Evolutionary conservation across 2,113 vertebrate genomes (phyloP).

Genomic region (Alouatta palliata): DNA sequence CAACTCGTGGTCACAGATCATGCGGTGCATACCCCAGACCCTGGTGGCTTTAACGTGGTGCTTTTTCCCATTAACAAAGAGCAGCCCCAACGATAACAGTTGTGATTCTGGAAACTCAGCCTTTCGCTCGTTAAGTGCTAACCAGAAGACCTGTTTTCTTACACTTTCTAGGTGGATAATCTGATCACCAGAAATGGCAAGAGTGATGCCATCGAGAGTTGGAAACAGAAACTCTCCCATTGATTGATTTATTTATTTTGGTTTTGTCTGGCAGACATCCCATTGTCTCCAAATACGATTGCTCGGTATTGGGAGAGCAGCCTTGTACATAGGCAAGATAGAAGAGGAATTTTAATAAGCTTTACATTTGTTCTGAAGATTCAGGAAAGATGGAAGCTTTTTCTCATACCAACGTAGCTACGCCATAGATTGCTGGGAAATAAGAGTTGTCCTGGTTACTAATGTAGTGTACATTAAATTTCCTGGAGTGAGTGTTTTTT

Average conservation of each 20-base stretch:
- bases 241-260: neutral
- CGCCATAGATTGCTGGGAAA: slow-evolving; percentile 24
- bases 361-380: slow-evolving; percentile 20
- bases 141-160: neutral
- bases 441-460: slow-evolving; percentile 53
- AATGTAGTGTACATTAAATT: slow-evolving; percentile 44
- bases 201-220: neutral
- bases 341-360: slow-evolving; percentile 63
- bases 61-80: neutral
- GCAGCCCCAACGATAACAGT: neutral
- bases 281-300: slow-evolving; percentile 33
- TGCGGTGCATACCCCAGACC: accelerated
- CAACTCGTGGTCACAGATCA: neutral
- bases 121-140: neutral
- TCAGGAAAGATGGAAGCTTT: slow-evolving; percentile 5
- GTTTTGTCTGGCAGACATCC: slow-evolving; percentile 21
- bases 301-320: neutral
- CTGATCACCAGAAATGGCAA: neutral
- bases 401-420: slow-evolving; percentile 14
- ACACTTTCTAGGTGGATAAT: slow-evolving; percentile 10
- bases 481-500: neutral
- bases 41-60: neutral
- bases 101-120: slow-evolving; percentile 9
- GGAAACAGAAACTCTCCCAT: neutral
- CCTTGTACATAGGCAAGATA: neutral